These are phyloP conservation scores for Oscheius sp. DNA, from an alignment of 2,888 invertebrate species.

Conservation along the genomic window DNA sequence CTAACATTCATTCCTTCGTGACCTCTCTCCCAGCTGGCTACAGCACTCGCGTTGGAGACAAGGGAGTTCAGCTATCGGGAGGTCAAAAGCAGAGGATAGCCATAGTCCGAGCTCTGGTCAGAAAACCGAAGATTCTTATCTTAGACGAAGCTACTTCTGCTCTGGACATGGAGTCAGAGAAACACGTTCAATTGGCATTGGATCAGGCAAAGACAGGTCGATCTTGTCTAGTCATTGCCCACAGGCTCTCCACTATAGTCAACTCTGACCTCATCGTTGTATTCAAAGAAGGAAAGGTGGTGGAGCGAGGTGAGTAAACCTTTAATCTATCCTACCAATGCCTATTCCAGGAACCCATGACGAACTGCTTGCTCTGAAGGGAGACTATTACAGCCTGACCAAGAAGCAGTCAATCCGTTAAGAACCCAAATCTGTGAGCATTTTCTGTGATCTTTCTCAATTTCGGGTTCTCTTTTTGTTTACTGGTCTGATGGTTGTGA, in stretches of 20 bases:
- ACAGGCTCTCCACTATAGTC: slow-evolving; percentile 77
- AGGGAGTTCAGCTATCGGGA: slow-evolving; percentile 73
- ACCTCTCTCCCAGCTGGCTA: slow-evolving; percentile 74
- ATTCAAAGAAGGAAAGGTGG: slow-evolving; percentile 69
- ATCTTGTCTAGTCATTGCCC: slow-evolving; percentile 76
- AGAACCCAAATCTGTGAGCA: too few species aligned
- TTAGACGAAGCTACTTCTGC: slow-evolving; percentile 75
- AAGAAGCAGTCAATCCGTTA: too few species aligned
- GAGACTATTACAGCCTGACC: too few species aligned
- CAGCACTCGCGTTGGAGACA: slow-evolving; percentile 74
- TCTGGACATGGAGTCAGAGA: slow-evolving; percentile 75
- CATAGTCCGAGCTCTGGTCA: slow-evolving; percentile 75
- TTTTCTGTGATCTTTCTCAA: too few species aligned
- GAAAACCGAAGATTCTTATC: slow-evolving; percentile 73
- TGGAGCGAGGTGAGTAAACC: slow-evolving; percentile 78
- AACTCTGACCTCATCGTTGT: slow-evolving; percentile 71
- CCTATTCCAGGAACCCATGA: slow-evolving; percentile 80
- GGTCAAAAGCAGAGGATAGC: slow-evolving; percentile 64
- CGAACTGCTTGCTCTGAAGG: slow-evolving; percentile 78
- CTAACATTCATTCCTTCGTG: slow-evolving; percentile 76
- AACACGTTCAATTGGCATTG: slow-evolving; percentile 76
- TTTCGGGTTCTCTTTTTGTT: too few species aligned
- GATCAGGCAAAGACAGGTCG: slow-evolving; percentile 77
- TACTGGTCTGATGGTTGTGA: too few species aligned
- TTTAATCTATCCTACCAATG: background rate